Evolutionary conservation across 2,797 vertebrate species (phyloP).

Genomic region (Helarctos malayanus): DNA sequence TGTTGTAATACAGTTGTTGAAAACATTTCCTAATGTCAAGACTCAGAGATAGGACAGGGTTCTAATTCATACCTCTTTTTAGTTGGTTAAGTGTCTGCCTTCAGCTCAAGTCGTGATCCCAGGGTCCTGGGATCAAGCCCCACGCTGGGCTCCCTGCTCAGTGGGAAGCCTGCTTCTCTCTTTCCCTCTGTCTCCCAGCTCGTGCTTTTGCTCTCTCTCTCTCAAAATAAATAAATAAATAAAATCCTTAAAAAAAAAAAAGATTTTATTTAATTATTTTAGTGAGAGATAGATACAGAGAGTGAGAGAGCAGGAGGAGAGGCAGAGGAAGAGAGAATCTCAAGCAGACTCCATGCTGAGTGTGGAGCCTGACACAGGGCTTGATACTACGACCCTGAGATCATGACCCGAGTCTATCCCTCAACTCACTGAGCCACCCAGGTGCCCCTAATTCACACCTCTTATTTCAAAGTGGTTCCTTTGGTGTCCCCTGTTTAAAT

Average conservation of each 20-base stretch:
- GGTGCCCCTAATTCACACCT: background rate
- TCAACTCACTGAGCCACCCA: background rate
- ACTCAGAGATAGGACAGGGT: background rate
- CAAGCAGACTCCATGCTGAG: background rate
- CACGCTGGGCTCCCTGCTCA: too few species aligned
- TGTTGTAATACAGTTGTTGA: background rate
- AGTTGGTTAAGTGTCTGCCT: too few species aligned
- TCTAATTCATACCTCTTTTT: background rate
- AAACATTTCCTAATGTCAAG: background rate
- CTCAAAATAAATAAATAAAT: too few species aligned
- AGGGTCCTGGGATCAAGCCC: too few species aligned
- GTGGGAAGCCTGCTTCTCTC: too few species aligned
- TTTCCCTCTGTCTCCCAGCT: too few species aligned
- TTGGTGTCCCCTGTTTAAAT: background rate
- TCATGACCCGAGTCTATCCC: background rate
- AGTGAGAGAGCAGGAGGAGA: background rate
- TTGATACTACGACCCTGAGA: background rate
- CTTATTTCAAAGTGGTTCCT: background rate
- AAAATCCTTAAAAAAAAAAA: too few species aligned
- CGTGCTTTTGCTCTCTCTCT: too few species aligned
- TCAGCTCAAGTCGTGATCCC: too few species aligned
- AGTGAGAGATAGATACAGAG: background rate
- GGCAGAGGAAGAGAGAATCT: background rate
- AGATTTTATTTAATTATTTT: background rate
- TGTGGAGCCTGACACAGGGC: background rate